Conservation (phyloP, 2,888 invertebrate species). For the Caenorhabditis sinica region DNA sequence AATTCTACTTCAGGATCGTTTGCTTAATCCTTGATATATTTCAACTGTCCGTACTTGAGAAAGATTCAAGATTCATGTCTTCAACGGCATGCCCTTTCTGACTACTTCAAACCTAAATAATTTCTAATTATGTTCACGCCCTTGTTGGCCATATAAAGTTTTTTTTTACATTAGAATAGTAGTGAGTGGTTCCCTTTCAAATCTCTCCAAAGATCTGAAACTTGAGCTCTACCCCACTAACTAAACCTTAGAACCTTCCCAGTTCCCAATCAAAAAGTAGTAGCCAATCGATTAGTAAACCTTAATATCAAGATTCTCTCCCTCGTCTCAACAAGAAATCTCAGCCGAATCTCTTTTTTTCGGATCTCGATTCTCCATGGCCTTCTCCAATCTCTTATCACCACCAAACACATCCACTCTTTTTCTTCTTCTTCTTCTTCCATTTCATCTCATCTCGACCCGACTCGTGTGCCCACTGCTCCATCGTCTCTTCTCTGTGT, state of each 20-base stretch:
- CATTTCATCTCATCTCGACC: conserved; percentile 46
- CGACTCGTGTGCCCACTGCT: conserved; percentile 54
- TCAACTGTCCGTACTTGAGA: too few species aligned
- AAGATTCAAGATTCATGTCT: too few species aligned
- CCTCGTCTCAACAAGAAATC: conserved; percentile 9
- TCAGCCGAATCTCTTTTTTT: conserved; percentile 27
- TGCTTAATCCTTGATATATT: too few species aligned
- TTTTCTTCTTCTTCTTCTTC: conserved; percentile 34
- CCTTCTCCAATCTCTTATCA: conserved; percentile 48
- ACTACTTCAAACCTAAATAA: too few species aligned
- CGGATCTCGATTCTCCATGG: background rate
- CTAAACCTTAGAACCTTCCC: background rate
- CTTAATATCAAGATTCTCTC: conserved; percentile 7
- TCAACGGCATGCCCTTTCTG: too few species aligned
- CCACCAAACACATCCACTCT: conserved; percentile 27
- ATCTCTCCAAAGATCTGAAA: too few species aligned
- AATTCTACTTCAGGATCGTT: too few species aligned
- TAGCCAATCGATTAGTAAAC: conserved; percentile 33
- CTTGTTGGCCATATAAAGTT: too few species aligned
- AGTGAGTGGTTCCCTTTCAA: too few species aligned
- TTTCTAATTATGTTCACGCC: too few species aligned
- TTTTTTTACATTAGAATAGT: too few species aligned
- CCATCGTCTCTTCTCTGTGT: conserved; percentile 44
- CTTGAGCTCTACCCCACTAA: too few species aligned
- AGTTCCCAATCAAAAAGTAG: background rate